phyloP scores from a whole-genome alignment of 2,888 invertebrate species.

The Plutella xylostella region DNA sequence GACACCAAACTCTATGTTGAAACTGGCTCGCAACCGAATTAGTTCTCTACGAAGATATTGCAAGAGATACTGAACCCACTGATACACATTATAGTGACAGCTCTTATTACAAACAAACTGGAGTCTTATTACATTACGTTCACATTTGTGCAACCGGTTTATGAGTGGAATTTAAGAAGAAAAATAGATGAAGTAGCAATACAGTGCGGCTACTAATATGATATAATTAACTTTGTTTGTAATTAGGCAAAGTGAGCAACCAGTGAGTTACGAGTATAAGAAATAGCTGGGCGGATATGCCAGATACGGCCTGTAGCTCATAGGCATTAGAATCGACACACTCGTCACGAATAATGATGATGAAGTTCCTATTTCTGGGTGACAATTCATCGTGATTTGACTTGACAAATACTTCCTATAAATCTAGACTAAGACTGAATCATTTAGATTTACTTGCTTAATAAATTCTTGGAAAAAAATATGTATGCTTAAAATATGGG shows the following conservation, averaged over 20 bases:
- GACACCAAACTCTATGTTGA: constrained; percentile 9
- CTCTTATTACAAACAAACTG: constrained; percentile 17
- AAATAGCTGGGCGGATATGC: constrained; percentile 22
- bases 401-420: constrained; percentile 6
- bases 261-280: neutral
- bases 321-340: constrained; percentile 19
- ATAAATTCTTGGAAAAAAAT: neutral
- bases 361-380: too few species aligned
- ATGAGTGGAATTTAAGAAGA: too few species aligned
- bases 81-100: too few species aligned
- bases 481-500: neutral
- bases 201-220: too few species aligned
- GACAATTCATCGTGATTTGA: constrained; percentile 9
- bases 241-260: neutral
- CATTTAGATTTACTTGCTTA: neutral
- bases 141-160: constrained; percentile 12
- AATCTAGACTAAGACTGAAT: neutral
- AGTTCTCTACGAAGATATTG: constrained; percentile 21
- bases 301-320: constrained; percentile 19
- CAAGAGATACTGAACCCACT: constrained; percentile 16
- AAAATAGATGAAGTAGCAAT: too few species aligned
- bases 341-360: constrained; percentile 14
- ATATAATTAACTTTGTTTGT: too few species aligned
- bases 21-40: constrained; percentile 15
- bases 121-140: constrained; percentile 15